A percentile compares a stretch with the other conserved stretches of the same genome.
Evolutionary conservation across 2,113 vertebrate species (phyloP).

Genomic region (Platycercus adscitus): DNA sequence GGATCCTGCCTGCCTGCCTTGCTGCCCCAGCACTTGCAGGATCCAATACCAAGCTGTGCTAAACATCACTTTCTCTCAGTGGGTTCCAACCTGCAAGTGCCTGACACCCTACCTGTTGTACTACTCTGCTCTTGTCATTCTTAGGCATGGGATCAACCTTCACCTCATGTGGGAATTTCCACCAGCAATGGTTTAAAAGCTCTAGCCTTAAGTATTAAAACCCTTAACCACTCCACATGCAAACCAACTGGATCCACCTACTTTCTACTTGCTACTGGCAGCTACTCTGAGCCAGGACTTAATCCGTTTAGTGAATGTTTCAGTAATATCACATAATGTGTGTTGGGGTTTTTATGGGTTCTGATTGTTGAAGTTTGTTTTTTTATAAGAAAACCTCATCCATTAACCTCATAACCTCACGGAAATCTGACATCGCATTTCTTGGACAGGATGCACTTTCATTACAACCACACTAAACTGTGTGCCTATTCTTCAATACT

Average conservation of each 20-base stretch:
- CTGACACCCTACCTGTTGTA: background rate
- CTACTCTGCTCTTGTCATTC: background rate
- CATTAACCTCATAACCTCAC: slow-evolving; percentile 37
- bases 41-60: background rate
- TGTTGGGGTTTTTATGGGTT: background rate
- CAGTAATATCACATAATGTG: background rate
- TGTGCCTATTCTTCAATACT: background rate
- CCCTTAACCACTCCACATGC: background rate
- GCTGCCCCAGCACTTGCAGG: background rate
- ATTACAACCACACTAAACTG: background rate
- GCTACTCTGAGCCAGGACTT: background rate
- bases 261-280: background rate
- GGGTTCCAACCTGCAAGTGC: background rate
- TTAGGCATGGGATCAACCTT: background rate
- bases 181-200: background rate
- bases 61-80: background rate
- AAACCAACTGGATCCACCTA: background rate
- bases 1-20: background rate
- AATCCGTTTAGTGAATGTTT: background rate
- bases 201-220: background rate
- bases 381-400: slow-evolving; percentile 26
- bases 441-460: background rate
- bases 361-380: background rate
- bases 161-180: background rate
- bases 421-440: background rate